Conservation (phyloP, 2,888 invertebrate species). For the Drosophila neotestacea region DNA sequence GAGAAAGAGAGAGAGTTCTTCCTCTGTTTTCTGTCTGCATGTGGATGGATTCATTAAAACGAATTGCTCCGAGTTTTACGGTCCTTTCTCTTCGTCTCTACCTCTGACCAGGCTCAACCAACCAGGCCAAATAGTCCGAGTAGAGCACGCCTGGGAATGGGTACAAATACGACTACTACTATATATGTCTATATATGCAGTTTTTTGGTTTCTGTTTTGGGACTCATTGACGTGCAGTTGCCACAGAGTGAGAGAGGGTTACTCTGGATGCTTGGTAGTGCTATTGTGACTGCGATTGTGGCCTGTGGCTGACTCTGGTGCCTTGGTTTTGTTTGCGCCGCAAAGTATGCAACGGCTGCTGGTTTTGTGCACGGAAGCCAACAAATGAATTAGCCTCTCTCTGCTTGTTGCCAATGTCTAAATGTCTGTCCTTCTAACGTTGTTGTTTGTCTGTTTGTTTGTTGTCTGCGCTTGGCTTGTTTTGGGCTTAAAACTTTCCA, state of each 20-base stretch:
- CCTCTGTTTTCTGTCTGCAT: constrained; percentile 57
- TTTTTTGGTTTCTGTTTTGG: constrained; percentile 63
- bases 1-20: constrained; percentile 7
- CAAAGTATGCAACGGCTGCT: constrained; percentile 80
- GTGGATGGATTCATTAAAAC: constrained; percentile 82
- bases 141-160: constrained; percentile 47
- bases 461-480: constrained; percentile 19
- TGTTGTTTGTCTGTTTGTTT: constrained; percentile 47
- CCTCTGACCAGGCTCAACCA: constrained; percentile 35
- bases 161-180: constrained; percentile 32
- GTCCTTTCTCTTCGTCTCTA: constrained; percentile 28
- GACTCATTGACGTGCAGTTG: constrained; percentile 72
- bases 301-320: constrained; percentile 48
- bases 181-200: constrained; percentile 31
- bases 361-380: constrained; percentile 62
- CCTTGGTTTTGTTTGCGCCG: constrained; percentile 78
- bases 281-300: constrained; percentile 26
- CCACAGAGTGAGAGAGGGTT: constrained; percentile 22
- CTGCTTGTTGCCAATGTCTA: constrained; percentile 45
- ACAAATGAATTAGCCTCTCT: constrained; percentile 70
- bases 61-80: constrained; percentile 79
- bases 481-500: constrained; percentile 49
- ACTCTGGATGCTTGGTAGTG: constrained; percentile 36
- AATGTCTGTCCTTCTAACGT: constrained; percentile 4
- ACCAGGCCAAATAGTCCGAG: constrained; percentile 55